These are phyloP conservation scores for Acleris emargana DNA, from an alignment of 2,888 invertebrate species.

Conservation along the genomic window DNA sequence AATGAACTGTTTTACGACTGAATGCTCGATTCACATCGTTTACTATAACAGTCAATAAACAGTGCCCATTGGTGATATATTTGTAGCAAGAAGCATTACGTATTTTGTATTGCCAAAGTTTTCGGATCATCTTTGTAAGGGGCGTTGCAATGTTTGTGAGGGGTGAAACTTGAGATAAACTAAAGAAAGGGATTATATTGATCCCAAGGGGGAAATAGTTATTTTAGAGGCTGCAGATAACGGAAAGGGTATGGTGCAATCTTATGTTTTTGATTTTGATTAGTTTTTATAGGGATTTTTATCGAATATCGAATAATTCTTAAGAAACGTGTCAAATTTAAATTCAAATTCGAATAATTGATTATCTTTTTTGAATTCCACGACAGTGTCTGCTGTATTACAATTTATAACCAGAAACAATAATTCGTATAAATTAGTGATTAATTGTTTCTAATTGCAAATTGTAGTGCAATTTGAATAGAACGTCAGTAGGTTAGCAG, in stretches of 20 bases:
- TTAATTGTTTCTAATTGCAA: too few relatives aligned
- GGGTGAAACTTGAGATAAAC: slow-evolving; percentile 37
- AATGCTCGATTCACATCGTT: slow-evolving; percentile 33
- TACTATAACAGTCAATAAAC: slow-evolving; percentile 25
- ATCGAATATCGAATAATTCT: too few relatives aligned
- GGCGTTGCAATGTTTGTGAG: slow-evolving; percentile 37
- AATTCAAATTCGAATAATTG: too few relatives aligned
- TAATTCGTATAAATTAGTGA: too few relatives aligned
- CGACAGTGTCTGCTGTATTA: too few relatives aligned
- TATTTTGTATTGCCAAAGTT: slow-evolving; percentile 31
- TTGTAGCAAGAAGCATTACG: slow-evolving; percentile 28
- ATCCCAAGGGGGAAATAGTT: slow-evolving; percentile 36
- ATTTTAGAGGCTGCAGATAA: slow-evolving; percentile 29
- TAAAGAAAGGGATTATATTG: slow-evolving; percentile 38
- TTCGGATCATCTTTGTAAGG: slow-evolving; percentile 36
- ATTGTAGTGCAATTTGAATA: too few relatives aligned
- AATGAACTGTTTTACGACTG: slow-evolving; percentile 35
- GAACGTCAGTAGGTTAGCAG: too few relatives aligned
- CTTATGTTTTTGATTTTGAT: slow-evolving; percentile 25
- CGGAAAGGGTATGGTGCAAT: slow-evolving; percentile 15
- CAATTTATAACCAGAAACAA: too few relatives aligned
- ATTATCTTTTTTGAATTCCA: too few relatives aligned
- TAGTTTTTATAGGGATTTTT: not conserved
- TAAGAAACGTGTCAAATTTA: too few relatives aligned
- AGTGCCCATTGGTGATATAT: slow-evolving; percentile 18